phyloP scores from a whole-genome alignment of 1,140 invertebrate species.

The Parasteatoda tepidariorum region DNA sequence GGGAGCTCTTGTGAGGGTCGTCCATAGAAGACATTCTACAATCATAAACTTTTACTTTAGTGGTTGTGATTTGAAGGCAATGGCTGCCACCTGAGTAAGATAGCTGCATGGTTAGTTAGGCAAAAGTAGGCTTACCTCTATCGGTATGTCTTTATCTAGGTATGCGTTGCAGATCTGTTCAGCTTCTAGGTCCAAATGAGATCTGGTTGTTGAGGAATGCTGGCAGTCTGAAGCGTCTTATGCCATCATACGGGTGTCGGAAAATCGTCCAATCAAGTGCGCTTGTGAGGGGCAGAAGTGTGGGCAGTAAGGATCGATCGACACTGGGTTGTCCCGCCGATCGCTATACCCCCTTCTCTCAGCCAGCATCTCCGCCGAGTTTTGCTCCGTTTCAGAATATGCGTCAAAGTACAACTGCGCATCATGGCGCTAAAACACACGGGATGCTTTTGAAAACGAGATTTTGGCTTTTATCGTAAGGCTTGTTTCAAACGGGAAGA shows the following conservation, averaged over 20 bases:
- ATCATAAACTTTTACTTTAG: neutral
- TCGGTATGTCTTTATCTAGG: neutral
- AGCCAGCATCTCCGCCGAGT: constrained; percentile 44
- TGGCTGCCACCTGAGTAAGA: neutral
- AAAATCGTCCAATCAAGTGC: constrained; percentile 38
- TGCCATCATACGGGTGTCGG: constrained; percentile 53
- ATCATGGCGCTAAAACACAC: constrained; percentile 59
- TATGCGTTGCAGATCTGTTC: constrained; percentile 12
- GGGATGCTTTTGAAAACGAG: constrained; percentile 58
- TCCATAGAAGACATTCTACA: neutral
- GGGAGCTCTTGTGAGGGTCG: constrained; percentile 17
- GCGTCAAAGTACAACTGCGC: constrained; percentile 48
- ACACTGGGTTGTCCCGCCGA: constrained; percentile 41
- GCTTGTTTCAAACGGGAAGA: constrained; percentile 13
- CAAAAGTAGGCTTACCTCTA: constrained; percentile 56
- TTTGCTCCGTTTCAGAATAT: constrained; percentile 59
- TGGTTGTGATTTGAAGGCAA: neutral
- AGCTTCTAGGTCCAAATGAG: constrained; percentile 42
- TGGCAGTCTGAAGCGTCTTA: constrained; percentile 35
- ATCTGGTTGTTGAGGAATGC: constrained; percentile 30
- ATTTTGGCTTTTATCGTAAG: constrained; percentile 58
- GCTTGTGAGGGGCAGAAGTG: constrained; percentile 8
- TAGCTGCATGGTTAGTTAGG: constrained; percentile 1
- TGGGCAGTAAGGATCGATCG: constrained; percentile 50
- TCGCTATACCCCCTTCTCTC: constrained; percentile 48